Conservation (phyloP, 2,888 invertebrate genomes). For the Strigamia maritima region DNA sequence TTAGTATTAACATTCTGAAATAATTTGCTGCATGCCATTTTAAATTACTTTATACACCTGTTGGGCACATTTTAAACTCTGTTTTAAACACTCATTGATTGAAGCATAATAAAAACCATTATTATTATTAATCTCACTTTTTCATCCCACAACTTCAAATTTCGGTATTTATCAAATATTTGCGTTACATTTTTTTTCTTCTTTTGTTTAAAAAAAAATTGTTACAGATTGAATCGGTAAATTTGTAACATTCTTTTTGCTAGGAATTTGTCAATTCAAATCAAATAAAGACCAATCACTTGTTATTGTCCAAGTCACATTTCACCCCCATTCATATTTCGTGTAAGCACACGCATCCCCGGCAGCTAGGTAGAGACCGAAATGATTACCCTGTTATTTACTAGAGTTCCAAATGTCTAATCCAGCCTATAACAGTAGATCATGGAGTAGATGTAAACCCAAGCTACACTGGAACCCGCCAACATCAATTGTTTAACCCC, state of each 20-base stretch:
- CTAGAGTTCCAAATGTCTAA: neutral
- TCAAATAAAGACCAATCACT: neutral
- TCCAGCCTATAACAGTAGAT: too few species aligned
- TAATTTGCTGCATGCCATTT: too few species aligned
- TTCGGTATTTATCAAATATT: neutral
- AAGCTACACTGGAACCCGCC: neutral
- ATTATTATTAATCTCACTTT: too few species aligned
- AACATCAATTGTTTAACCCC: neutral
- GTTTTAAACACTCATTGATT: too few species aligned
- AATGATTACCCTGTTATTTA: neutral
- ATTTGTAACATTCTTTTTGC: neutral
- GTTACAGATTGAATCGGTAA: neutral
- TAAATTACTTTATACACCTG: too few species aligned
- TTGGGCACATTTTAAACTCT: neutral
- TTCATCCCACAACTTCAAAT: too few species aligned
- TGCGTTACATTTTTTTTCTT: neutral
- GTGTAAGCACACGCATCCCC: neutral
- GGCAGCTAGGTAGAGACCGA: neutral
- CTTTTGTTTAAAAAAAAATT: neutral
- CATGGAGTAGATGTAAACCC: neutral
- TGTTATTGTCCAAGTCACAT: neutral
- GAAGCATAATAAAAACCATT: too few species aligned
- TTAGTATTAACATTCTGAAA: too few species aligned
- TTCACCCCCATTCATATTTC: constrained; percentile 1
- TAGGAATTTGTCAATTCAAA: neutral